Conservation (phyloP, 2,888 invertebrate species). For the Sphaerophoria taeniata region DNA sequence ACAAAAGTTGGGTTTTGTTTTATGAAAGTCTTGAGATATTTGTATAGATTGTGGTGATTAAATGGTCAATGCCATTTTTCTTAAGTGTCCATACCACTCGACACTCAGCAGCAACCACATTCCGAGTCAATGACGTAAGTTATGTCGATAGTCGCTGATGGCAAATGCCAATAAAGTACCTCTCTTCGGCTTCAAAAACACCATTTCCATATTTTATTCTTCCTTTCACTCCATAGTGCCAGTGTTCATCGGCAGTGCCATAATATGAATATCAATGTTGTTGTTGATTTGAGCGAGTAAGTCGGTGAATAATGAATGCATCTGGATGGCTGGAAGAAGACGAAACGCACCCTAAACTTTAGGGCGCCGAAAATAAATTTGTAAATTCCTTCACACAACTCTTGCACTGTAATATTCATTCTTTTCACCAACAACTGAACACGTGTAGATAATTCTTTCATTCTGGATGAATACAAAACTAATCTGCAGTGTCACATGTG, state of each 20-base stretch:
- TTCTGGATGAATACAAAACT: constrained; percentile 16
- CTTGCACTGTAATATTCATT: constrained; percentile 34
- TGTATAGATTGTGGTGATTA: constrained; percentile 38
- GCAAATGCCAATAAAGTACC: constrained; percentile 34
- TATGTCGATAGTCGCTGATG: background rate
- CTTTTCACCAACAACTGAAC: background rate
- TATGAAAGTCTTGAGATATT: constrained; percentile 16
- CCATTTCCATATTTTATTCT: constrained; percentile 22
- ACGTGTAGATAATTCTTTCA: constrained; percentile 45
- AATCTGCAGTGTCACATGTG: constrained; percentile 26
- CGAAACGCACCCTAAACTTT: constrained; percentile 22
- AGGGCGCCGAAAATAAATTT: constrained; percentile 37
- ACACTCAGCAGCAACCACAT: constrained; percentile 3
- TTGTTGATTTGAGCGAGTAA: constrained; percentile 23
- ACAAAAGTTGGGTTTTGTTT: background rate
- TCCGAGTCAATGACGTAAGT: constrained; percentile 31
- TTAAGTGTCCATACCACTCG: background rate
- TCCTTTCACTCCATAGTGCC: constrained; percentile 9
- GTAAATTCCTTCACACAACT: constrained; percentile 40
- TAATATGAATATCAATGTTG: constrained; percentile 8
- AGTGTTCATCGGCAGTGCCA: background rate
- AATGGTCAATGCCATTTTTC: constrained; percentile 33
- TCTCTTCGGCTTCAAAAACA: constrained; percentile 8
- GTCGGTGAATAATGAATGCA: background rate
- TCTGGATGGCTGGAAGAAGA: background rate